Percentiles rank a stretch among this genome's conserved stretches.
Conservation (phyloP, 1,140 invertebrate species). For the Parasteatoda tepidariorum region DNA sequence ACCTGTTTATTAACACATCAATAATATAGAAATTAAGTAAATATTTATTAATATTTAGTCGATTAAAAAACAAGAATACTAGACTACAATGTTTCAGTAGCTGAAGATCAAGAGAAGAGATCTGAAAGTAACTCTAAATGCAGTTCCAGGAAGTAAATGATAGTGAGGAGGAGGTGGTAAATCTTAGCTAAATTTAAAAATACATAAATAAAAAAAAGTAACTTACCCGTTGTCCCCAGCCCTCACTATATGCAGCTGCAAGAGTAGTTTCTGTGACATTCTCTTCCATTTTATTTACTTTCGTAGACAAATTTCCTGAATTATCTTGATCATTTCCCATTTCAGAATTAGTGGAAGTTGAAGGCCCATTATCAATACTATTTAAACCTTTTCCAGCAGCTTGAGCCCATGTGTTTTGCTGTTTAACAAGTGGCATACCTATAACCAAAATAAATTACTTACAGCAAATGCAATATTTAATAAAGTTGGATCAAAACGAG, state of each 20-base stretch:
- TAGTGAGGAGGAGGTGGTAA: no score
- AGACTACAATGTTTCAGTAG: no score
- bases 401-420: conserved; percentile 69
- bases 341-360: conserved; percentile 17
- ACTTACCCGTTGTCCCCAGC: conserved; percentile 63
- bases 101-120: no score
- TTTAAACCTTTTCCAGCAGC: conserved; percentile 70
- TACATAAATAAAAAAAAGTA: no score
- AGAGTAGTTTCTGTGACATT: conserved; percentile 56
- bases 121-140: no score
- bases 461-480: no score
- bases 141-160: no score
- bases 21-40: no score
- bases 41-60: no score
- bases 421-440: conserved; percentile 57
- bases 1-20: no score
- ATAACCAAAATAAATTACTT: conserved; percentile 6
- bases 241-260: conserved; percentile 62
- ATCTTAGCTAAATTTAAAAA: no score
- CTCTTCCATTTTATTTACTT: conserved; percentile 55
- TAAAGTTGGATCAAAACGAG: neutral
- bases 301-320: conserved; percentile 14
- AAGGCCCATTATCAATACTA: conserved; percentile 24
- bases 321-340: conserved; percentile 51
- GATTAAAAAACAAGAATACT: no score